Conservation (phyloP, 2,888 invertebrate species). For the Branchellion lobata region DNA sequence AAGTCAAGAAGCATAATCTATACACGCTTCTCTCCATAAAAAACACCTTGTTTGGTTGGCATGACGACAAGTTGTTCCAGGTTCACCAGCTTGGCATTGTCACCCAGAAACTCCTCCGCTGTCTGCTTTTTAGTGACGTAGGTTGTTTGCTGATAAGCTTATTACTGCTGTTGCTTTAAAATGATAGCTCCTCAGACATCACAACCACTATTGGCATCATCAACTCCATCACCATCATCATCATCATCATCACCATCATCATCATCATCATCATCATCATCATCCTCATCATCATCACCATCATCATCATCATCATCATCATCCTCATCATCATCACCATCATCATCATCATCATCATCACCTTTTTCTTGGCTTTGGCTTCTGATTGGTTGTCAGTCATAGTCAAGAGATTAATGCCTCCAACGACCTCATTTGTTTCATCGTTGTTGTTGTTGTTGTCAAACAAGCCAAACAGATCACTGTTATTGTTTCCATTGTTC, state of each 20-base stretch:
- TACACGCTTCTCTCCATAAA: no score
- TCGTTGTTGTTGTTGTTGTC: not conserved
- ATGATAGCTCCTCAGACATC: conserved; percentile 24
- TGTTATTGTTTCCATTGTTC: conserved; percentile 4
- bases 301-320: not conserved
- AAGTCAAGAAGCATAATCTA: no score
- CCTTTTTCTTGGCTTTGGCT: not conserved
- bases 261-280: not conserved
- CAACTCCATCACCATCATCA: not conserved
- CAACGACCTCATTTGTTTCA: not conserved
- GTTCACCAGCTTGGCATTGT: conserved; percentile 45
- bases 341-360: not conserved
- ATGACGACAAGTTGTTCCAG: conserved; percentile 44
- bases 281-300: not conserved
- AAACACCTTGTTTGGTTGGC: conserved; percentile 28
- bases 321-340: not conserved
- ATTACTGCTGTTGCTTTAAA: not conserved
- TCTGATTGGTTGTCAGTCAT: not conserved
- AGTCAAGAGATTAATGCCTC: not conserved
- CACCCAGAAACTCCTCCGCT: conserved; percentile 45
- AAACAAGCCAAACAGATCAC: not conserved
- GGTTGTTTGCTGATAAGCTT: not conserved
- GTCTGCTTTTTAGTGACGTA: conserved; percentile 44
- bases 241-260: not conserved
- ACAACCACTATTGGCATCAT: not conserved